Evolutionary conservation across 2,888 invertebrate species (phyloP).

Genomic region (Aphidoletes aphidimyza): DNA sequence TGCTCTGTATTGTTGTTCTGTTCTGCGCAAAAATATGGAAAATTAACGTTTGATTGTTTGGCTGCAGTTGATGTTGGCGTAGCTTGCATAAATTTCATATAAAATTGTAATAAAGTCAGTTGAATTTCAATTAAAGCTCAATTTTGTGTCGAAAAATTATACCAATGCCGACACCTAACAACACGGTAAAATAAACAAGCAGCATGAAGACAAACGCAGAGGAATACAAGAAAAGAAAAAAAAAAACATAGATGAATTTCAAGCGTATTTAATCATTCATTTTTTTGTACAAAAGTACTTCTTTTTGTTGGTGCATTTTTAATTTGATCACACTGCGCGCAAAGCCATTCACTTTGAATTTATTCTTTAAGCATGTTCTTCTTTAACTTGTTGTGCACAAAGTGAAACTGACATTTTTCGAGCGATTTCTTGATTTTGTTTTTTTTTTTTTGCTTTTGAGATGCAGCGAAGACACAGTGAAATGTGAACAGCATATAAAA

Average conservation of each 20-base stretch:
- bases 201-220: background rate
- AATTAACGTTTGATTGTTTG: too few relatives aligned
- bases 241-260: background rate
- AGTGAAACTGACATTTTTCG: background rate
- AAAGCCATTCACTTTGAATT: slow-evolving; percentile 1
- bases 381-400: background rate
- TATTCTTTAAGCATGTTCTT: background rate
- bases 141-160: background rate
- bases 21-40: too few relatives aligned
- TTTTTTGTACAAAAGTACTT: background rate
- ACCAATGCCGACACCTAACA: too few relatives aligned
- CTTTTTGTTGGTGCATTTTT: background rate
- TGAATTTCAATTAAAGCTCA: slow-evolving; percentile 22
- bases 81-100: background rate
- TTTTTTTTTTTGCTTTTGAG: background rate
- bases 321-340: background rate
- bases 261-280: background rate
- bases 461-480: background rate
- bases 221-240: background rate
- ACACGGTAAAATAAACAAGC: too few relatives aligned
- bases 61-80: background rate
- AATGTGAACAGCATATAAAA: slow-evolving; percentile 1
- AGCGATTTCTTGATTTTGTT: background rate
- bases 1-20: too few relatives aligned
- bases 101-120: background rate